Percentiles rank a stretch among this genome's conserved stretches.
Evolutionary conservation across 2,888 invertebrate genomes (phyloP).

Genomic region (Rhogogaster chlorosoma): DNA sequence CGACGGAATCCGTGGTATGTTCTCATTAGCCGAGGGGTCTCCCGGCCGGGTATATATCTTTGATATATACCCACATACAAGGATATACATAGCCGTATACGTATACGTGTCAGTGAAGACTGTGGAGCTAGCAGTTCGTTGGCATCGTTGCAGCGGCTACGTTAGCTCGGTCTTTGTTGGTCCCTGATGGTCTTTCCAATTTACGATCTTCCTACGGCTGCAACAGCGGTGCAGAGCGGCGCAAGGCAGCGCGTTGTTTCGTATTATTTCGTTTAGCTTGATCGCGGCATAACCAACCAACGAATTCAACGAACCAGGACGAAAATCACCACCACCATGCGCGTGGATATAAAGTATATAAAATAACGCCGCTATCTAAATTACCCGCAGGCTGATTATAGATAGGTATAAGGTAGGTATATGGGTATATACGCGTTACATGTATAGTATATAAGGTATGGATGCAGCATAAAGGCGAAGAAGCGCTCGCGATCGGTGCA

Average conservation of each 20-base stretch:
- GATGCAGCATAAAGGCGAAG: not conserved
- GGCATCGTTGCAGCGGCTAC: slow-evolving; percentile 30
- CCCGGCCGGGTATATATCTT: not conserved
- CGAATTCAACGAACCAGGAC: not conserved
- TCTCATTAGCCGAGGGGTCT: slow-evolving; percentile 44
- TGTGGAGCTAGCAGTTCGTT: slow-evolving; percentile 33
- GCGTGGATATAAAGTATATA: slow-evolving; percentile 40
- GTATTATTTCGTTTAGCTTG: not conserved
- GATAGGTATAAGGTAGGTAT: not conserved
- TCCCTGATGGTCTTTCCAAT: slow-evolving; percentile 48
- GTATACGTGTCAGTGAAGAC: not conserved
- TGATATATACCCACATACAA: not conserved
- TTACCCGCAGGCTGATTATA: slow-evolving; percentile 41
- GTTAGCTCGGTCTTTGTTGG: slow-evolving; percentile 27
- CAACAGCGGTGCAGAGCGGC: slow-evolving; percentile 1
- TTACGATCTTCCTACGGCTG: slow-evolving; percentile 45
- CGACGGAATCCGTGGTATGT: slow-evolving; percentile 43
- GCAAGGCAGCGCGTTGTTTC: not conserved
- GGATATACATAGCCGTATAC: not conserved
- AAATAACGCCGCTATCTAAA: slow-evolving; percentile 47
- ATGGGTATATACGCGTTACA: not conserved
- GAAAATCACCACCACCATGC: not conserved
- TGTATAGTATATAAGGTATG: not conserved
- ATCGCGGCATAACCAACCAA: not conserved
- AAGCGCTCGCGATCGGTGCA: not conserved